Evolutionary conservation across 1,140 invertebrate species (phyloP).

Genomic region (Trypoxylus dichotomus): DNA sequence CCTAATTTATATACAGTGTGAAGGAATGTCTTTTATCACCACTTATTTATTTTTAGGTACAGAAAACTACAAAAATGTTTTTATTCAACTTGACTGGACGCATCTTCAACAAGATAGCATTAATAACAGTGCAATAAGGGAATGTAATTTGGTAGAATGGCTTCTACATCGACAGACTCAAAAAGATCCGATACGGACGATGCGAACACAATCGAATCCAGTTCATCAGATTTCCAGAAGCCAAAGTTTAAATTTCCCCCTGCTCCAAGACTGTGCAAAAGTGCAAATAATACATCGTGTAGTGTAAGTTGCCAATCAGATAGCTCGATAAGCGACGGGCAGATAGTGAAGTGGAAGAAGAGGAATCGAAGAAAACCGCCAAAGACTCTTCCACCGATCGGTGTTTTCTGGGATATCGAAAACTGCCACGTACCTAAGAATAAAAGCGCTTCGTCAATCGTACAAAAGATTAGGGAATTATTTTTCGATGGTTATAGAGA

Average conservation of each 20-base stretch:
- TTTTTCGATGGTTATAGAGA: slow-evolving; percentile 79
- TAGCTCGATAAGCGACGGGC: slow-evolving; percentile 40
- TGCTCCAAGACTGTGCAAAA: slow-evolving; percentile 41
- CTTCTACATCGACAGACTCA: background rate
- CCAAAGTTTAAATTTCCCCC: slow-evolving; percentile 38
- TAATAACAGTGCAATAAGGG: slow-evolving; percentile 2
- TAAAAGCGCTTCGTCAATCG: slow-evolving; percentile 77
- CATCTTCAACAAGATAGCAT: background rate
- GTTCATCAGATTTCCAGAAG: slow-evolving; percentile 19
- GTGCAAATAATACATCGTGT: slow-evolving; percentile 41
- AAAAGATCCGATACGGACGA: slow-evolving; percentile 31
- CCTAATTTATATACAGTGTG: background rate
- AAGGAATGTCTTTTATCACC: background rate
- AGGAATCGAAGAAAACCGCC: slow-evolving; percentile 31
- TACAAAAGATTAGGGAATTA: slow-evolving; percentile 74
- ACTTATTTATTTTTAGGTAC: background rate
- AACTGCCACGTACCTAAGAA: slow-evolving; percentile 83
- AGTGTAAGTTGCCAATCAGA: slow-evolving; percentile 40
- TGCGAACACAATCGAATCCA: slow-evolving; percentile 15
- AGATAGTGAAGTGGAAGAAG: slow-evolving; percentile 32
- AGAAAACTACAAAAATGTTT: background rate
- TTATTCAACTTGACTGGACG: background rate
- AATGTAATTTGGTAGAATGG: background rate
- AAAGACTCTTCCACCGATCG: slow-evolving; percentile 69
- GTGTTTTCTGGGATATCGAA: slow-evolving; percentile 94